A percentile compares a stretch with the other conserved stretches of the same genome.
These are phyloP conservation scores for Melanotaenia duboulayi DNA, from an alignment of 2,113 vertebrate species.

Conservation along the genomic window DNA sequence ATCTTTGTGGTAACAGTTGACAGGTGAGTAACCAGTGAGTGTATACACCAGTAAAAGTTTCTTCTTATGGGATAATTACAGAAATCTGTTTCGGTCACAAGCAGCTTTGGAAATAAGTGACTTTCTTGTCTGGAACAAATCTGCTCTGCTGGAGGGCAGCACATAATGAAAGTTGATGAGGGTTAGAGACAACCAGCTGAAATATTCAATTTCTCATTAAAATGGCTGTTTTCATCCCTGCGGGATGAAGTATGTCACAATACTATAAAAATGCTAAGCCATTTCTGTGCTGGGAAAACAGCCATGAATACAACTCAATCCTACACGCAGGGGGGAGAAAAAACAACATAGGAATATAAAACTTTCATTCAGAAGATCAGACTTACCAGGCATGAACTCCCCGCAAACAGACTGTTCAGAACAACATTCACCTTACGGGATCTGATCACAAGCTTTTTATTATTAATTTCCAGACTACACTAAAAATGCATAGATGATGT, in stretches of 20 bases:
- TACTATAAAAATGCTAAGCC: slow-evolving; percentile 6
- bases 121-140: slow-evolving; percentile 22
- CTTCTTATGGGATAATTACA: neutral
- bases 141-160: slow-evolving; percentile 37
- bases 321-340: neutral
- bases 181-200: slow-evolving; percentile 45
- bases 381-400: slow-evolving; percentile 1
- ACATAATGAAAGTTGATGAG: slow-evolving; percentile 53
- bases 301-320: slow-evolving; percentile 13
- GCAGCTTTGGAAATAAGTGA: neutral
- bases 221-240: slow-evolving; percentile 28
- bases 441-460: too few species aligned
- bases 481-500: too few species aligned
- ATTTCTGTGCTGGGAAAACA: slow-evolving; percentile 1
- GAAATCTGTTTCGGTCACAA: neutral
- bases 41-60: neutral
- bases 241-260: slow-evolving; percentile 22
- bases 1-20: too few species aligned
- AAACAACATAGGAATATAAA: slow-evolving; percentile 1
- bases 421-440: too few species aligned
- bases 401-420: too few species aligned
- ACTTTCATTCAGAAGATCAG: neutral
- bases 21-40: neutral
- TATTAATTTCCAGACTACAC: too few species aligned
- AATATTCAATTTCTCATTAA: slow-evolving; percentile 67